Conservation (phyloP, 1,140 invertebrate species). For the Drosophila rhopaloa region DNA sequence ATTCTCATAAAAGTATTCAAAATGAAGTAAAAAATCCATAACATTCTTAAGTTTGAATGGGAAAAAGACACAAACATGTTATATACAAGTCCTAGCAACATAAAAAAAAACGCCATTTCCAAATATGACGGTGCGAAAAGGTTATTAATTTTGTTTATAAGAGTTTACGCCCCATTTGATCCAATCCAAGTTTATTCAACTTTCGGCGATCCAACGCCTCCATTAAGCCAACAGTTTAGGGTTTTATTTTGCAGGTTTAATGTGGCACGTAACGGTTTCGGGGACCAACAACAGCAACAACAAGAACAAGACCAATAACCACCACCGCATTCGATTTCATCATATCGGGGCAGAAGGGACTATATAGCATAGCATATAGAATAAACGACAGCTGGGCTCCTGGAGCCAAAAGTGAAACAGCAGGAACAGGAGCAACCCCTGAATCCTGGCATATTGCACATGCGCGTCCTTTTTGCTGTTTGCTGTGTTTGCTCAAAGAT, state of each 20-base stretch:
- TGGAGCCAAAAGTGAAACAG: conserved; percentile 25
- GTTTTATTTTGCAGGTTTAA: conserved; percentile 31
- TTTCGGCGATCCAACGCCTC: conserved; percentile 23
- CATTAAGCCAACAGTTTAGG: conserved; percentile 12
- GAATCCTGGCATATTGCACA: conserved; percentile 72
- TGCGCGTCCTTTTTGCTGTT: conserved; percentile 66
- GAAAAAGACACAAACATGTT: too few species aligned
- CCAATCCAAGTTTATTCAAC: conserved; percentile 48
- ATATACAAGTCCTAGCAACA: too few species aligned
- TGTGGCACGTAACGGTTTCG: conserved; percentile 46
- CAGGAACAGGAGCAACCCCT: conserved; percentile 48
- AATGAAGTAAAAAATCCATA: too few species aligned
- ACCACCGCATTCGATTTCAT: conserved; percentile 53
- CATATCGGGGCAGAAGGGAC: conserved; percentile 11
- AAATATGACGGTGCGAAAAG: too few species aligned
- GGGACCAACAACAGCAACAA: not conserved
- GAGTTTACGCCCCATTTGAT: conserved; percentile 27
- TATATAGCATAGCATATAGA: not conserved
- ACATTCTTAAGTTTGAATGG: too few species aligned
- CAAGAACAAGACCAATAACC: too few species aligned
- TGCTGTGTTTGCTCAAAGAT: conserved; percentile 68
- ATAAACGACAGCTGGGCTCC: conserved; percentile 70
- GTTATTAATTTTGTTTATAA: too few species aligned
- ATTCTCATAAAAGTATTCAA: too few species aligned
- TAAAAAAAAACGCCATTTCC: too few species aligned